Evolutionary conservation across 2,888 invertebrate genomes (phyloP).

Genomic region (Lysandra coridon): DNA sequence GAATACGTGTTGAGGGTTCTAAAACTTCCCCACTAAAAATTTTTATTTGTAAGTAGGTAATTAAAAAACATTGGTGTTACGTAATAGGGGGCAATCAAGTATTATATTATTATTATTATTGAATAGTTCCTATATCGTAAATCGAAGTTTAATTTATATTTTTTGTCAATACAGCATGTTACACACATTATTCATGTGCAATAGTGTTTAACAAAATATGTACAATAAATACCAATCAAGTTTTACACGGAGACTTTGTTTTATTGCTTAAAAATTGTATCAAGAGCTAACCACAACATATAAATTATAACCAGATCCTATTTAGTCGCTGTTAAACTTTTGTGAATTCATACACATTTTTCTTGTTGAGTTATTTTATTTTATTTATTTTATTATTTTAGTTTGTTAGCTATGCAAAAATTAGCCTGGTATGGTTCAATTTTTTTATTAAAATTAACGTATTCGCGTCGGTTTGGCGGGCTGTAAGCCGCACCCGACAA

Average conservation of each 20-base stretch:
- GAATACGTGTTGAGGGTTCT: too few species aligned
- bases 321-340: too few species aligned
- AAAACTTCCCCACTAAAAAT: not conserved
- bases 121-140: slow-evolving; percentile 14
- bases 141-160: slow-evolving; percentile 3
- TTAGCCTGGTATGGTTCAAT: too few species aligned
- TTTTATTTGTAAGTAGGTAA: not conserved
- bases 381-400: too few species aligned
- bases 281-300: not conserved
- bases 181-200: not conserved
- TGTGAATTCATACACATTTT: too few species aligned
- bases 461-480: too few species aligned
- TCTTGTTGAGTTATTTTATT: too few species aligned
- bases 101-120: slow-evolving; percentile 15
- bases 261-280: not conserved
- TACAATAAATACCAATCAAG: slow-evolving; percentile 1
- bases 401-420: too few species aligned
- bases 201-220: slow-evolving; percentile 6
- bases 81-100: slow-evolving; percentile 20
- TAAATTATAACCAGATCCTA: too few species aligned
- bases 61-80: not conserved
- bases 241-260: not conserved
- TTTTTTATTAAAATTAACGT: too few species aligned
- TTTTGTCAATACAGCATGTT: not conserved
- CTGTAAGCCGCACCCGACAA: too few species aligned